phyloP scores from a whole-genome alignment of 2,888 invertebrate species.

The Acanthacorydalis orientalis region DNA sequence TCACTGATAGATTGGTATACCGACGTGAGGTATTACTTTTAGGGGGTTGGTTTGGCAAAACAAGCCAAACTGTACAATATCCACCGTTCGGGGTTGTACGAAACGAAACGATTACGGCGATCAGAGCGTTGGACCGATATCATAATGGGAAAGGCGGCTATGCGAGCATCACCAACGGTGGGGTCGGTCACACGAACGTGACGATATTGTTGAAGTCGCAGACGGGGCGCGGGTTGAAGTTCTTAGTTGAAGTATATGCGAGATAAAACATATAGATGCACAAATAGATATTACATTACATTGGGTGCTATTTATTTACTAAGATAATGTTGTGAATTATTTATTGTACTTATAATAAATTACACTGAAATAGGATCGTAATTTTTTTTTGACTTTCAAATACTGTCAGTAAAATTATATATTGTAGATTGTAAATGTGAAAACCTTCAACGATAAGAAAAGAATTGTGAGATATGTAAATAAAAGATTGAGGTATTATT shows the following conservation, averaged over 20 bases:
- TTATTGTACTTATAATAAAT: no score
- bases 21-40: not conserved
- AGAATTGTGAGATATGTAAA: no score
- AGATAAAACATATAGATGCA: not conserved
- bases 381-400: no score
- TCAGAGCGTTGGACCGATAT: slow-evolving; percentile 25
- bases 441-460: no score
- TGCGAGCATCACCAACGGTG: slow-evolving; percentile 23
- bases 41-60: not conserved
- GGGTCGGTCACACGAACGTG: slow-evolving; percentile 20
- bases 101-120: slow-evolving; percentile 8
- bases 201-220: slow-evolving; percentile 27
- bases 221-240: slow-evolving; percentile 26
- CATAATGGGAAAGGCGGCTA: slow-evolving; percentile 28
- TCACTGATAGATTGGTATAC: not conserved
- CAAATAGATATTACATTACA: no score
- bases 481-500: no score
- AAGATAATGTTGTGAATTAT: no score
- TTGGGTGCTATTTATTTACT: no score
- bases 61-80: not conserved
- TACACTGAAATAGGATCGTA: no score
- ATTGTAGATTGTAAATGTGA: no score
- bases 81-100: not conserved
- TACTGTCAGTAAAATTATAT: no score
- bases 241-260: slow-evolving; percentile 26